Base-by-base conservation (phyloP, 2,797 vertebrate genomes). In the Spondyliosoma cantharus region DNA sequence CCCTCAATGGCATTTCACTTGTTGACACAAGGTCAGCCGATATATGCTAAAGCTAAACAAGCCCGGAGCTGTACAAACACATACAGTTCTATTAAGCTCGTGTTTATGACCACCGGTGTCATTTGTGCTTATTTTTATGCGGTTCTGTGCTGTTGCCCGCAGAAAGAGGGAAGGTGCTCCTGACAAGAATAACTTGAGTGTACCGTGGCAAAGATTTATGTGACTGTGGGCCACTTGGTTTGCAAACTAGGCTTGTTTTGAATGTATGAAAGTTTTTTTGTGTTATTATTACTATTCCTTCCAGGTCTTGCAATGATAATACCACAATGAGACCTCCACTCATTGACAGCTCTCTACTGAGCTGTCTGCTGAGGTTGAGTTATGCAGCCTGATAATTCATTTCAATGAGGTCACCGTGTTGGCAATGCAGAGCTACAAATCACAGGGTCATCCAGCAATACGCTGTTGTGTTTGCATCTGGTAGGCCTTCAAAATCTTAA, bases 1-100 rank as follows among this genome's bases (percentile, higher is more conserved):
- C 81, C 76, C 27, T 68, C 58, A 17, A 24, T 71, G 77, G 62
- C 67, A 72, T 83, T 84, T 84, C 54, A 77, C 64, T 86, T 88
- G 80, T 87, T 84, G 87, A 88, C 84, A 78, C 60, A 68, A 78
- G 63, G 79, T 46, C 65, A 65, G 25, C 68, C 72, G 54, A 71
- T 86, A 67, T 85, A 88, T 27, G 61, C 64, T 49, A 24, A 66
- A 65, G 68, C 58, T 78, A 80, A 85, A 86, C 58, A 71, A 56
- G 61, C 64, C 72, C 7, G 0, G 7, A 65, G 73, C 70, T 60
- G 67, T 53, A 76, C 58, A 75, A 81, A 80, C 77, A 73, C 61
- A 59, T 59, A 45, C 43, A 25, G 22, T 82, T 86, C 45, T 50
- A 74, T 84, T 82, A 66, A 50, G 78, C 48, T 58, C 11, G 27